These are phyloP conservation scores for Pinna nobilis DNA, from an alignment of 1,140 invertebrate species.

Conservation along the genomic window DNA sequence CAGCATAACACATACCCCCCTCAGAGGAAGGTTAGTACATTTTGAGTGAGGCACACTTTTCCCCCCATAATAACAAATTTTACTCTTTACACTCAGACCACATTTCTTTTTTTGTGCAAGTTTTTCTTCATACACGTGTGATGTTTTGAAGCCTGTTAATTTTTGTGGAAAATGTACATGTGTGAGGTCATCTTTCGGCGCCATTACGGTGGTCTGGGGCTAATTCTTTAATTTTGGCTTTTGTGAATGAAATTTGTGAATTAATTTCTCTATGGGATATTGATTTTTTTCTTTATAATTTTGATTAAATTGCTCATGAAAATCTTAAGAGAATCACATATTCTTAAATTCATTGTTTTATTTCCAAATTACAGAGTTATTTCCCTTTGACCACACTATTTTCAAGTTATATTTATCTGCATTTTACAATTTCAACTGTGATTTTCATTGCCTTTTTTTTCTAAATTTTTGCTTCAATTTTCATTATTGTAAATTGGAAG, in stretches of 20 bases:
- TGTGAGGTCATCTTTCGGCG: background rate
- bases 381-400: too few species aligned
- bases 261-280: too few species aligned
- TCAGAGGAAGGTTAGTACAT: slow-evolving; percentile 52
- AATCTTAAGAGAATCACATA: too few species aligned
- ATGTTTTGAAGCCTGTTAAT: background rate
- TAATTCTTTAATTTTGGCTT: background rate
- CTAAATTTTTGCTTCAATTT: background rate
- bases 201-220: background rate
- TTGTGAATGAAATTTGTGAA: too few species aligned
- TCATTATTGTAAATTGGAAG: background rate
- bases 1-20: slow-evolving; percentile 55
- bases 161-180: background rate
- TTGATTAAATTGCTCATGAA: too few species aligned
- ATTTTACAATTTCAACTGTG: too few species aligned
- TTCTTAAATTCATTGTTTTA: too few species aligned
- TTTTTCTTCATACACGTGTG: slow-evolving; percentile 2
- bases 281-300: too few species aligned
- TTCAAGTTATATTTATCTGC: too few species aligned
- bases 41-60: slow-evolving; percentile 6
- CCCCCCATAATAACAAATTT: slow-evolving; percentile 15
- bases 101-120: background rate
- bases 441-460: too few species aligned
- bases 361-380: too few species aligned
- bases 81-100: slow-evolving; percentile 5